Base-by-base conservation (phyloP, 2,797 vertebrate genomes). In the Gymnoscopelus microlampas region DNA sequence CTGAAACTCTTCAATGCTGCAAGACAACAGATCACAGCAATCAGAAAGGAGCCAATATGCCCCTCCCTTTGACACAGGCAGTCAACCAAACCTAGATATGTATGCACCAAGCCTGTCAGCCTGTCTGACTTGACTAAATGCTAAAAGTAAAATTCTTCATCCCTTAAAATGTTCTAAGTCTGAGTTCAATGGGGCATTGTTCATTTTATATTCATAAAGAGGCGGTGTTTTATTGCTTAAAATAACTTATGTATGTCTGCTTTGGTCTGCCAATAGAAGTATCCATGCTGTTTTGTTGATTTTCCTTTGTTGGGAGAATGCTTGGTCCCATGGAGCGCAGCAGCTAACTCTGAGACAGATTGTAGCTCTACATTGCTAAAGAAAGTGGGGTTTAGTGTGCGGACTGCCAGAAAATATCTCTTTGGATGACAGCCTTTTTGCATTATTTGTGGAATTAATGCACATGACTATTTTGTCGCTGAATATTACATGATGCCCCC, bases 401-500 rank as follows among this genome's bases (percentile, higher is more conserved):
- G 48, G 66, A 61, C 69, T 84, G 83, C 85, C 85, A 88, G 70
- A 63, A 66, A 76, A 53, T 55, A 66, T 80, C 77, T 73, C 82
- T 74, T 81, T 23, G 12, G 58, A 72, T 74, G 68, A 79, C 68
- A 75, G 83, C 67, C 56, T 82, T 44, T 53, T 79, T 61, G 66
- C 77, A 80, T 73, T 71, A 74, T 84, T 85, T 71, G 63, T 73
- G 47, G 57, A 67, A 80, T 84, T 77, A 69, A 59, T 70, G 32
- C 55, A 35, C 53, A 13, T 71, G 76, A 63, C 35, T 68, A 60
- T 84, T 85, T 85, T 70, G 76, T 83, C 87, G 82, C 64, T 90
- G 76, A 75, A 85, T 87, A 89, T 90, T 86, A 76, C 78, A 88
- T 92, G 86, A 86, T 84, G 79, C 71, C 79, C 75, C 86, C 79